Evolutionary conservation across 2,888 invertebrate genomes (phyloP).

Genomic region (Artemia sinica): DNA sequence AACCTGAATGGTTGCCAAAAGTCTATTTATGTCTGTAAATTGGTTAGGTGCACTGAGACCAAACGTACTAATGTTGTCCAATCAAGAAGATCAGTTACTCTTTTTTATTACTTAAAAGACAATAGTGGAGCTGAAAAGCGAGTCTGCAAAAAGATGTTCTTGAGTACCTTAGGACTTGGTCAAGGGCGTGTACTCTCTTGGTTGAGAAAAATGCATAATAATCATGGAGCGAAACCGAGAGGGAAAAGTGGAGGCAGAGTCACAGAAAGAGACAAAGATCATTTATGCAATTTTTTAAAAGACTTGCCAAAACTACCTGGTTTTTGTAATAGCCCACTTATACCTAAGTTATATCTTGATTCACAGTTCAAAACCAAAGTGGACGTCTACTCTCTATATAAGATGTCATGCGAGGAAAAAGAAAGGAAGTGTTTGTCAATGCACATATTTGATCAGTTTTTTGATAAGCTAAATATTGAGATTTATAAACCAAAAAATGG

Average conservation of each 20-base stretch:
- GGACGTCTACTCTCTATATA: background rate
- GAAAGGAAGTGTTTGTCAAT: background rate
- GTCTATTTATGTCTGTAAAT: background rate
- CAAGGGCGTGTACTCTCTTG: background rate
- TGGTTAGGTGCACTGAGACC: background rate
- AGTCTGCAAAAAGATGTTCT: background rate
- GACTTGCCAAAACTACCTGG: no score
- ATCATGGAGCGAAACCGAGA: background rate
- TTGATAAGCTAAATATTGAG: constrained; percentile 1
- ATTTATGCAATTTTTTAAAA: no score
- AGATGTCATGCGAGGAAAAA: background rate
- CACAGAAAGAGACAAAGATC: no score
- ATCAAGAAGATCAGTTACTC: background rate
- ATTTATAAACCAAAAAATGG: constrained; percentile 25
- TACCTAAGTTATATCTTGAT: background rate
- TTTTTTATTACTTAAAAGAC: background rate
- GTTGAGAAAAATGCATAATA: background rate
- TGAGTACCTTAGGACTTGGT: constrained; percentile 4
- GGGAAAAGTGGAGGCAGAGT: no score
- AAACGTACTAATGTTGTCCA: background rate
- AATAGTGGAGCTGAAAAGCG: background rate
- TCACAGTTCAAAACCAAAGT: background rate
- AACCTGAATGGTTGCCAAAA: background rate
- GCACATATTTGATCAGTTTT: background rate
- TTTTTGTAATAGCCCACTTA: no score